A percentile compares a stretch with the other conserved stretches of the same genome.
Evolutionary conservation across 2,888 invertebrate species (phyloP).

Genomic region (Syrphus vitripennis): DNA sequence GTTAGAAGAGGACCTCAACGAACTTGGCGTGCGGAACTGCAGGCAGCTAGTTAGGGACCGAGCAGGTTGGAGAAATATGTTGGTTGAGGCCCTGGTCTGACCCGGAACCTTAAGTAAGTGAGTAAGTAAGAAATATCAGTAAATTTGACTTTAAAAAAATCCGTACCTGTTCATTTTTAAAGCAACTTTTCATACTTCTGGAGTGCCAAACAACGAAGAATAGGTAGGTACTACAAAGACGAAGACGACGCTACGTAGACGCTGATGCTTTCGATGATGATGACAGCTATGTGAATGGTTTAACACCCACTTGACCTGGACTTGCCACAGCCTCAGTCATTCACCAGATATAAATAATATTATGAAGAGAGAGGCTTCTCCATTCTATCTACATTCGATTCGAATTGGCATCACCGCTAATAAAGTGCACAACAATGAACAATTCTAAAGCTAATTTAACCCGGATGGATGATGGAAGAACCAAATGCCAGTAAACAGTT

Average conservation of each 20-base stretch:
- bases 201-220: background rate
- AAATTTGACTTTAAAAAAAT: too few relatives aligned
- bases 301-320: conserved; percentile 70
- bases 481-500: conserved; percentile 49
- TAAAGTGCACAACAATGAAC: conserved; percentile 42
- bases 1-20: too few relatives aligned
- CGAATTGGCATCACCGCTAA: conserved; percentile 32
- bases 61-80: too few relatives aligned
- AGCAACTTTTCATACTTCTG: background rate
- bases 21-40: too few relatives aligned
- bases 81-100: too few relatives aligned
- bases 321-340: conserved; percentile 38
- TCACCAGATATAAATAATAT: background rate
- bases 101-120: too few relatives aligned
- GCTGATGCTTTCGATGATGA: conserved; percentile 52
- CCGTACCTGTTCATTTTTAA: background rate
- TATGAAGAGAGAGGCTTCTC: background rate
- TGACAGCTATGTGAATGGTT: conserved; percentile 67
- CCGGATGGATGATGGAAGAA: conserved; percentile 51
- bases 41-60: too few relatives aligned
- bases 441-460: conserved; percentile 54
- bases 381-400: conserved; percentile 12
- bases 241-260: background rate
- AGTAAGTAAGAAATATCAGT: too few relatives aligned
- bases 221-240: background rate